A percentile compares a stretch with the other conserved stretches of the same genome.
These are phyloP conservation scores for Sinhomidia bicolor DNA, from an alignment of 2,888 invertebrate genomes.

Conservation along the genomic window DNA sequence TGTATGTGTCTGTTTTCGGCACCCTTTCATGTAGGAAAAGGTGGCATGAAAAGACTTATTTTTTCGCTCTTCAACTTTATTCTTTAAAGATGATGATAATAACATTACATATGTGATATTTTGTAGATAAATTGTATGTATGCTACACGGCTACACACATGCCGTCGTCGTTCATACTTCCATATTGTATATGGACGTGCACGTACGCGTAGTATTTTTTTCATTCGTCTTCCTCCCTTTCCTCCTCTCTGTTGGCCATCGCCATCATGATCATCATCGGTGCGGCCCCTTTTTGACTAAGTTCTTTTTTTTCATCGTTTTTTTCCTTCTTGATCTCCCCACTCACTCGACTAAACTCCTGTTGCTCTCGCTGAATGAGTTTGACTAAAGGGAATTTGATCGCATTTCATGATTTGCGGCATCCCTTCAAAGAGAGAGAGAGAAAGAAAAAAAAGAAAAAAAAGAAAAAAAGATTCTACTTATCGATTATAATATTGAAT, in stretches of 20 bases:
- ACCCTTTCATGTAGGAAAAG: constrained; percentile 78
- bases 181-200: not conserved
- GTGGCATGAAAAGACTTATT: constrained; percentile 77
- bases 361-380: not conserved
- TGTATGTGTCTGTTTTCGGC: constrained; percentile 75
- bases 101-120: not conserved
- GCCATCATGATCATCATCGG: constrained; percentile 26
- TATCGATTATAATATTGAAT: constrained; percentile 77
- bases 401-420: constrained; percentile 79
- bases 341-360: constrained; percentile 21
- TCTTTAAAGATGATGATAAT: no score
- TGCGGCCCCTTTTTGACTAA: constrained; percentile 73
- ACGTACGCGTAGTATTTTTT: not conserved
- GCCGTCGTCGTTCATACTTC: not conserved
- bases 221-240: not conserved
- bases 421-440: constrained; percentile 76
- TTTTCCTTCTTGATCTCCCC: not conserved
- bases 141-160: not conserved
- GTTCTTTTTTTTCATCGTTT: constrained; percentile 61
- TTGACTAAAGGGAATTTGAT: constrained; percentile 76
- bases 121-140: constrained; percentile 21
- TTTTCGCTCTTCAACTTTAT: constrained; percentile 64
- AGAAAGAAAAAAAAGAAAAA: no score
- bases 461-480: constrained; percentile 76
- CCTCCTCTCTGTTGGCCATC: constrained; percentile 60